Conservation (phyloP, 1,140 invertebrate species). For the Rhysida immarginata region DNA sequence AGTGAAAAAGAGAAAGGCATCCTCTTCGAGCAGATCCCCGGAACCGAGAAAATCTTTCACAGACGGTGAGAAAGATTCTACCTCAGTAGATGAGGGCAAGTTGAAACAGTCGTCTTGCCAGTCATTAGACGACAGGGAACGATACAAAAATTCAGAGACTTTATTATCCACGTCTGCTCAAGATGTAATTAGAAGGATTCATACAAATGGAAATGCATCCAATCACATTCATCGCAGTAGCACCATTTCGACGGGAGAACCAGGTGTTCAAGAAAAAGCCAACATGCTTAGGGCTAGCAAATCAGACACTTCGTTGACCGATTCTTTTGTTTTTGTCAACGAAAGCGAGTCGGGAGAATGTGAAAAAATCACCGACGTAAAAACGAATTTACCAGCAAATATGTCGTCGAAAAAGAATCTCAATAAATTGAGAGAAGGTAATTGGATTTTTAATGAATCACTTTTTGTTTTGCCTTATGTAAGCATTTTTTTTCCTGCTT, state of each 20-base stretch:
- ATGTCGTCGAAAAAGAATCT: slow-evolving; percentile 7
- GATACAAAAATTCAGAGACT: no score
- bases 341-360: slow-evolving; percentile 34
- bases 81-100: no score
- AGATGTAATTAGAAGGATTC: no score
- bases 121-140: slow-evolving; percentile 32
- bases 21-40: background rate
- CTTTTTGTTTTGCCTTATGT: background rate
- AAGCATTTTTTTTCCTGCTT: no score
- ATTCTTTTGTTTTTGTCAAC: slow-evolving; percentile 70
- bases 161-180: no score
- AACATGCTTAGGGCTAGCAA: slow-evolving; percentile 43
- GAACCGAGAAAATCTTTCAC: no score
- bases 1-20: no score
- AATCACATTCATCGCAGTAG: slow-evolving; percentile 12
- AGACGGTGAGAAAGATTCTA: no score
- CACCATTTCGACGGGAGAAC: slow-evolving; percentile 12
- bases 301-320: slow-evolving; percentile 76
- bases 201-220: no score
- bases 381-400: slow-evolving; percentile 20
- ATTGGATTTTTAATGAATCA: background rate
- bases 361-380: slow-evolving; percentile 19
- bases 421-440: slow-evolving; percentile 23
- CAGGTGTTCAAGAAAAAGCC: background rate
- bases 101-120: no score